phyloP scores from a whole-genome alignment of 2,797 vertebrate species.

The Sebastes iracundus region DNA sequence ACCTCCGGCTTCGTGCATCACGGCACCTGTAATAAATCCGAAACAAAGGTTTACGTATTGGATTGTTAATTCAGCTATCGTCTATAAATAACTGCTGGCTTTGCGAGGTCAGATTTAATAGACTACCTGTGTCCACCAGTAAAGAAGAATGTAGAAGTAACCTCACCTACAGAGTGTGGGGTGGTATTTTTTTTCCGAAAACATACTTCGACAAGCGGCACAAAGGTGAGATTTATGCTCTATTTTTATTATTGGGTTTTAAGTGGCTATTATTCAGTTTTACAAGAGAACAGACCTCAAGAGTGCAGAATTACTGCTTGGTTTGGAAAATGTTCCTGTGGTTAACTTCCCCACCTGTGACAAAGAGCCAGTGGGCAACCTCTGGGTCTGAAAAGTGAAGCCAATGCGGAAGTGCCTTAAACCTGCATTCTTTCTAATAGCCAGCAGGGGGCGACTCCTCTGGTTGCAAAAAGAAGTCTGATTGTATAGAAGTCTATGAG shows the following conservation, averaged over 20 bases:
- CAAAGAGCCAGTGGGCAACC: neutral
- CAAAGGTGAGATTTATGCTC: neutral
- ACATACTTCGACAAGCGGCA: neutral
- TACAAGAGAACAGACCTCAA: neutral
- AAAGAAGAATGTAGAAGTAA: neutral
- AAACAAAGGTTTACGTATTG: conserved; percentile 45
- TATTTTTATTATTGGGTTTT: neutral
- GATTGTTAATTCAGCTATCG: conserved; percentile 43
- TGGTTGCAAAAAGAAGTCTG: no score
- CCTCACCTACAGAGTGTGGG: neutral
- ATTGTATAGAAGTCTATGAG: no score
- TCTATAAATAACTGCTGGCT: conserved; percentile 27
- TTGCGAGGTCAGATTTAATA: conserved; percentile 16
- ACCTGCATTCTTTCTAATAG: neutral
- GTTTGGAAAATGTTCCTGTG: neutral
- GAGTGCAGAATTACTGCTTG: neutral
- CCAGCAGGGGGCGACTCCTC: no score
- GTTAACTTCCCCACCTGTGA: neutral
- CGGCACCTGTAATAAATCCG: conserved; percentile 47
- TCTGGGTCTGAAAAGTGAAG: no score
- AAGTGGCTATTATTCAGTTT: neutral
- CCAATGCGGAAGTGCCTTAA: no score
- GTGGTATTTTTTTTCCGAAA: neutral
- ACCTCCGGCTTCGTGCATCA: conserved; percentile 24
- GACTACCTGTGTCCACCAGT: conserved; percentile 10